Percentiles rank a stretch among this genome's conserved stretches.
phyloP scores from a whole-genome alignment of 2,888 invertebrate genomes.

The Agrilus cyanescens region DNA sequence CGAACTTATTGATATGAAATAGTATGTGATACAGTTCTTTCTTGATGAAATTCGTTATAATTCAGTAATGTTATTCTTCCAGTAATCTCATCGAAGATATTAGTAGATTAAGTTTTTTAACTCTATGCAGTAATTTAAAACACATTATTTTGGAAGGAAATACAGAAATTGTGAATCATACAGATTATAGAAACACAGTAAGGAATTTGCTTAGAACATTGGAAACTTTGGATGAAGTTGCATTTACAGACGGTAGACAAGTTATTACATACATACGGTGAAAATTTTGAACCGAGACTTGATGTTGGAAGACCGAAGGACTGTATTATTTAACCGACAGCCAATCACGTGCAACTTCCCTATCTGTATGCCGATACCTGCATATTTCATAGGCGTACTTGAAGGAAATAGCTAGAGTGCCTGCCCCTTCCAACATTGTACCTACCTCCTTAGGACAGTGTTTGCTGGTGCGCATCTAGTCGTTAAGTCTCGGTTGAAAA shows the following conservation, averaged over 20 bases:
- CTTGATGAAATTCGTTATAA: slow-evolving; percentile 3
- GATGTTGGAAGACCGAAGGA: no score
- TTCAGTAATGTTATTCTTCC: slow-evolving; percentile 13
- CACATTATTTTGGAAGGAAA: slow-evolving; percentile 34
- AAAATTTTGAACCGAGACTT: no score
- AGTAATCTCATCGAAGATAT: slow-evolving; percentile 30
- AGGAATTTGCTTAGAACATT: slow-evolving; percentile 29
- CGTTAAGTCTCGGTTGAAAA: no score
- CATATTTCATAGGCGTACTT: no score
- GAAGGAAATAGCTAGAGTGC: no score
- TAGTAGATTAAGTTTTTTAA: slow-evolving; percentile 27
- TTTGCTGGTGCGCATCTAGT: no score
- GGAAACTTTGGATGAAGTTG: slow-evolving; percentile 31
- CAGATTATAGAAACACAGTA: slow-evolving; percentile 14
- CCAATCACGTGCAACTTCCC: no score
- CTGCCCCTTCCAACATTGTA: no score
- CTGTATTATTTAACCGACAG: no score
- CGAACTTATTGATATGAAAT: slow-evolving; percentile 34
- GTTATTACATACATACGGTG: no score
- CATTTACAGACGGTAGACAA: slow-evolving; percentile 11
- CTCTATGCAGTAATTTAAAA: slow-evolving; percentile 28
- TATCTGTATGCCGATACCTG: no score
- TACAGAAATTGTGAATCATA: slow-evolving; percentile 20
- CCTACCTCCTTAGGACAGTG: no score
- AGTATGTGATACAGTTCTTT: slow-evolving; percentile 20